Evolutionary conservation across 2,113 vertebrate species (phyloP).

Genomic region (Cryptoleucopteryx plumbea): DNA sequence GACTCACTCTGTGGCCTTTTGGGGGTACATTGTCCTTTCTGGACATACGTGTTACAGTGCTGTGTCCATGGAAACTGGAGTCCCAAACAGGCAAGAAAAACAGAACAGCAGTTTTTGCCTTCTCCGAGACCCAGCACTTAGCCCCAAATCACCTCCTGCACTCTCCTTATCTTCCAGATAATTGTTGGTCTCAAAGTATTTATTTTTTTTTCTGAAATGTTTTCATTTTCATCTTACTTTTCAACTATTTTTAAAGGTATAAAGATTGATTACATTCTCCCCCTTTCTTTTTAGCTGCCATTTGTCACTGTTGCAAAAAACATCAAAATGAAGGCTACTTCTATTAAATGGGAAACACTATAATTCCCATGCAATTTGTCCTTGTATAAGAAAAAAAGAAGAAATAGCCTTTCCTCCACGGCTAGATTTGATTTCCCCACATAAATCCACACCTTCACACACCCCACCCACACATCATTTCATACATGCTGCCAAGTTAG

Average conservation of each 20-base stretch:
- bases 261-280: constrained; percentile 67
- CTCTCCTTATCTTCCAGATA: neutral
- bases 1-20: neutral
- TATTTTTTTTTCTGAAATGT: neutral
- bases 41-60: neutral
- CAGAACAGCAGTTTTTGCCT: neutral
- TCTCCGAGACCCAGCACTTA: neutral
- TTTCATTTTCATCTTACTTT: neutral
- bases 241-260: constrained; percentile 23
- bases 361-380: constrained; percentile 48
- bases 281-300: constrained; percentile 55
- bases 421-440: constrained; percentile 34
- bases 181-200: neutral
- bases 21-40: neutral
- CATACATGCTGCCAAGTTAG: neutral
- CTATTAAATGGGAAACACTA: constrained; percentile 59
- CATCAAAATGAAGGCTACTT: constrained; percentile 62
- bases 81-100: neutral
- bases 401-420: neutral
- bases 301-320: constrained; percentile 69
- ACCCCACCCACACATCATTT: neutral
- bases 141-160: neutral
- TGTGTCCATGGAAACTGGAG: constrained; percentile 11
- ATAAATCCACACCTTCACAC: constrained; percentile 36
- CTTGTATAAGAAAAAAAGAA: constrained; percentile 16